Evolutionary conservation across 2,888 invertebrate species (phyloP).

Genomic region (Perizoma affinitatum): DNA sequence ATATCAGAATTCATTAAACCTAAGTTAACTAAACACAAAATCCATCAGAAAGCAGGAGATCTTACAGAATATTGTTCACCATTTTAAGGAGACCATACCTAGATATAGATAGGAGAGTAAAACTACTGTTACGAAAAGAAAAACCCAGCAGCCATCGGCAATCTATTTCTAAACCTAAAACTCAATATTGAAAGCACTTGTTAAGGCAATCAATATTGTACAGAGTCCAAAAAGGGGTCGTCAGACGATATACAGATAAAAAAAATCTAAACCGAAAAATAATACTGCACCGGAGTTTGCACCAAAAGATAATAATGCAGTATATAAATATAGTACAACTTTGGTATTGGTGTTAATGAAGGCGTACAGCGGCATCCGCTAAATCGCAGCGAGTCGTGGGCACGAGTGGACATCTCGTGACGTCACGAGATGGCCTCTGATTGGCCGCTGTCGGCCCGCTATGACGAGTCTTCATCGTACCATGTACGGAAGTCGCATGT

Average conservation of each 20-base stretch:
- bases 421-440: conserved; percentile 46
- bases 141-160: conserved; percentile 45
- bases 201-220: conserved; percentile 23
- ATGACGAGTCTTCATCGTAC: conserved; percentile 81
- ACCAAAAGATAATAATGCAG: conserved; percentile 61
- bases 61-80: conserved; percentile 46
- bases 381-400: conserved; percentile 27
- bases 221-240: conserved; percentile 30
- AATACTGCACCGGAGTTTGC: conserved; percentile 60
- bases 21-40: conserved; percentile 55
- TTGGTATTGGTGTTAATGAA: conserved; percentile 76
- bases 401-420: conserved; percentile 36
- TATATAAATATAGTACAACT: conserved; percentile 65
- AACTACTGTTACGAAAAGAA: conserved; percentile 23
- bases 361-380: conserved; percentile 25
- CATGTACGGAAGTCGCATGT: conserved; percentile 75
- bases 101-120: conserved; percentile 27
- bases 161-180: conserved; percentile 17
- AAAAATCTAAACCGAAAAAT: conserved; percentile 54
- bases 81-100: conserved; percentile 30
- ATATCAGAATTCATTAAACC: conserved; percentile 67
- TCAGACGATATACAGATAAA: conserved; percentile 32
- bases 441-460: conserved; percentile 54
- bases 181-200: conserved; percentile 21
- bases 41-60: conserved; percentile 54